phyloP scores from a whole-genome alignment of 2,113 vertebrate genomes.

The Panthera tigris region DNA sequence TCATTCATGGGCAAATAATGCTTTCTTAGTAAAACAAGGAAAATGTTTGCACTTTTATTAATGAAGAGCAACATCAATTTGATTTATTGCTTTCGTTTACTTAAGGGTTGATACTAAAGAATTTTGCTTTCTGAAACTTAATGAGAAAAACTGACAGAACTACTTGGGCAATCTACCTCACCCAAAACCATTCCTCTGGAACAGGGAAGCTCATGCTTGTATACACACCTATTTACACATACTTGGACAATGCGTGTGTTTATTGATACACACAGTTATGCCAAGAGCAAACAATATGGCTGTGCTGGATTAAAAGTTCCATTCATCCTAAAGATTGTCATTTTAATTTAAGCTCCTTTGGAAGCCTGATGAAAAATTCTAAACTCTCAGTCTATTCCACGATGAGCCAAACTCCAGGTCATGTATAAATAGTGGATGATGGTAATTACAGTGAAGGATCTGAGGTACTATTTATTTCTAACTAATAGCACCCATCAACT shows the following conservation, averaged over 20 bases:
- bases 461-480: slow-evolving; percentile 81
- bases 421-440: slow-evolving; percentile 66
- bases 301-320: not conserved
- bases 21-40: not conserved
- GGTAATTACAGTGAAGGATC: slow-evolving; percentile 78
- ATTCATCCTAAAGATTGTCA: not conserved
- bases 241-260: not conserved
- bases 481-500: slow-evolving; percentile 78
- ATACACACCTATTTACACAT: not conserved
- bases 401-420: slow-evolving; percentile 39
- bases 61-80: not conserved
- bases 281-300: not conserved
- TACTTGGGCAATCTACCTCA: not conserved
- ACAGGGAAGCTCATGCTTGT: not conserved
- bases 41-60: not conserved
- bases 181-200: rapidly evolving
- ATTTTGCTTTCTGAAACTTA: not conserved
- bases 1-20: not conserved
- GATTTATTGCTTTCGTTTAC: not conserved
- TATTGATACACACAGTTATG: not conserved
- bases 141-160: not conserved
- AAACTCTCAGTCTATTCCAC: slow-evolving; percentile 58
- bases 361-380: not conserved
- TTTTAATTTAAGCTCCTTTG: not conserved
- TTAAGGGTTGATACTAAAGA: not conserved